Evolutionary conservation across 2,888 invertebrate genomes (phyloP).

Genomic region (Rhodophaea formosa): DNA sequence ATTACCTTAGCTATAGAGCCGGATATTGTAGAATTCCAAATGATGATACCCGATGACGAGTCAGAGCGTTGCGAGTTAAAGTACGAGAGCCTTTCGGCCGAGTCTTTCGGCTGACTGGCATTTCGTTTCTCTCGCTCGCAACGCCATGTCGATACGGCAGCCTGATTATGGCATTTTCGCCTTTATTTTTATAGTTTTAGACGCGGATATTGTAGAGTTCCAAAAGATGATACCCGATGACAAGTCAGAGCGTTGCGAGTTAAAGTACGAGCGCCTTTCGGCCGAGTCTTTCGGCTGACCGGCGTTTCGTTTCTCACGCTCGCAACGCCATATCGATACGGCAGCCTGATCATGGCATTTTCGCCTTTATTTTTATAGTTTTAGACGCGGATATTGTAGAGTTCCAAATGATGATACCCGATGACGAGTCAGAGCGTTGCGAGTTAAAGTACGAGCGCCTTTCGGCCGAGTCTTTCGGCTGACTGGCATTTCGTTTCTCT

Average conservation of each 20-base stretch:
- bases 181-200: no score
- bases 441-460: conserved; percentile 35
- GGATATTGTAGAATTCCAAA: conserved; percentile 28
- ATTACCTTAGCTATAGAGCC: no score
- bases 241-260: conserved; percentile 66
- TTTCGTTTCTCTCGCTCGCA: conserved; percentile 33
- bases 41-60: conserved; percentile 82
- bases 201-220: conserved; percentile 8
- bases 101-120: conserved; percentile 55
- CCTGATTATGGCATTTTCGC: no score
- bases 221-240: conserved; percentile 78
- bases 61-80: conserved; percentile 52
- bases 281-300: conserved; percentile 57
- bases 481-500: conserved; percentile 35
- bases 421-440: conserved; percentile 76
- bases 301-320: conserved; percentile 33
- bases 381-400: background rate
- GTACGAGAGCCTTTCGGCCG: conserved; percentile 39
- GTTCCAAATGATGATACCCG: conserved; percentile 71
- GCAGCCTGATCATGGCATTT: conserved; percentile 56
- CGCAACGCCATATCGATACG: conserved; percentile 26
- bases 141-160: conserved; percentile 24
- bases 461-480: conserved; percentile 57
- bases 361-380: background rate
- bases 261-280: conserved; percentile 36